Evolutionary conservation across 2,113 vertebrate species (phyloP), one percentile per base, ranked within the genome.

Genomic region (Kobus ellipsiprymnus): DNA sequence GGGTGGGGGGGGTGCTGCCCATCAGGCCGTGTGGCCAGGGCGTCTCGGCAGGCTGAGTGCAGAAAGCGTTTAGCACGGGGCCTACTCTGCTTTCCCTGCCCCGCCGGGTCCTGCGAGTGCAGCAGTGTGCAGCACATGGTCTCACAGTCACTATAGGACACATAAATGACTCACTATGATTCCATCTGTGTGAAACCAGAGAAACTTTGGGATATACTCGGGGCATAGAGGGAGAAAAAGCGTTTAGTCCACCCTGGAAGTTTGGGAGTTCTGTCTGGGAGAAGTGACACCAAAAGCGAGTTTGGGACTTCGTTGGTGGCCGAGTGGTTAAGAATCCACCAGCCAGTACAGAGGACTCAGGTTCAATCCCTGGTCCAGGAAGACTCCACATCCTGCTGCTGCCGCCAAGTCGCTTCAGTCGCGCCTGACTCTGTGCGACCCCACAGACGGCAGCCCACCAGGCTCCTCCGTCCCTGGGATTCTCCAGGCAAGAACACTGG

Each of bases 111-210:
- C n/a, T 33, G 36, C 10, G 14, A 36, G 78, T n/a, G 16, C 15
- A 33, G 59, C 77, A 27, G 14, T 6, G 29, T 48, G 8, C 5
- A 1, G 1, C 27, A 15, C 7, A 1, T 0, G 12, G n/a, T 33
- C 29, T 55, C 60, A 50, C 7, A 6, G 44, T 27, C 21, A 46
- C 36, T 15, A 16, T 6, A 29, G 29, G 40, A 23, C 23, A 19
- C 27, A 50, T 17, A 13, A 23, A 11, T 36, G 16, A 5, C 7
- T 67, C 44, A 36, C 29, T 44, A 2, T 36, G 40, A 85, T n/a
- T 3, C 2, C 12, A 17, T 25, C 4, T 29, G 50, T 30, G 67
- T 25, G 55, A 80, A 93, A 54, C 16, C 3, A 59, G 6, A 80
- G 13, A 36, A 91, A 54, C 11, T 13, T 13, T 5, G 13, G 23